A percentile compares a stretch with the other conserved stretches of the same genome.
These are phyloP conservation scores for Chrysogorgia sp. DNA, from an alignment of 92 coral and sea anemone genomes.

Conservation along the genomic window DNA sequence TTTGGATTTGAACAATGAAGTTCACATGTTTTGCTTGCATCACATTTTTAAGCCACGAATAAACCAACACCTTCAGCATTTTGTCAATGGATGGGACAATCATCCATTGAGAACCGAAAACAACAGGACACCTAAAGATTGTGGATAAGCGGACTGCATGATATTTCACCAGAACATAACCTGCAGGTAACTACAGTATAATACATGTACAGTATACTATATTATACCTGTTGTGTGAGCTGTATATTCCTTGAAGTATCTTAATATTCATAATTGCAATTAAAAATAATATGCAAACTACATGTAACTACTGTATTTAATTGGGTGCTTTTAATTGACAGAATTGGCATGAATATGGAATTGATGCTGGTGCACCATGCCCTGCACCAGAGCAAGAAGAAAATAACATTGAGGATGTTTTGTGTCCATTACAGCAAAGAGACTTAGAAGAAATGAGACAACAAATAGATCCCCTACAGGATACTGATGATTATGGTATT, in stretches of 20 bases:
- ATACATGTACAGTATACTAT: not conserved
- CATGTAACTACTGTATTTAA: too few relatives aligned
- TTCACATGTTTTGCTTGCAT: constrained; percentile 19
- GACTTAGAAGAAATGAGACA: constrained; percentile 7
- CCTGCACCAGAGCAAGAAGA: not conserved
- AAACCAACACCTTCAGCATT: constrained; percentile 7
- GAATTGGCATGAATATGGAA: too few relatives aligned
- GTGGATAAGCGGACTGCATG: not conserved
- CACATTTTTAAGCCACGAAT: not conserved
- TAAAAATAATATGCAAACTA: too few relatives aligned
- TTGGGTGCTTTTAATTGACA: too few relatives aligned
- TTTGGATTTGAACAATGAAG: not conserved
- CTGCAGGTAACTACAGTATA: too few relatives aligned
- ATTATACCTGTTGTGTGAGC: not conserved
- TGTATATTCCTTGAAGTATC: too few relatives aligned
- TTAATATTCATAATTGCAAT: too few relatives aligned
- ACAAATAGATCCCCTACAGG: constrained; percentile 10
- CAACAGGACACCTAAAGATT: constrained; percentile 16
- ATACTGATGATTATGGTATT: constrained; percentile 21
- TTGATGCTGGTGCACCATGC: not conserved
- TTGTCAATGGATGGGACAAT: constrained; percentile 17
- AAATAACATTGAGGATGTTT: not conserved
- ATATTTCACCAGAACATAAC: too few relatives aligned
- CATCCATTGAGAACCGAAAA: constrained; percentile 20
- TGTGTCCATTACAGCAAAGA: too few relatives aligned